Conservation (phyloP, 1,140 invertebrate species). For the Meloidogyne hapla region DNA sequence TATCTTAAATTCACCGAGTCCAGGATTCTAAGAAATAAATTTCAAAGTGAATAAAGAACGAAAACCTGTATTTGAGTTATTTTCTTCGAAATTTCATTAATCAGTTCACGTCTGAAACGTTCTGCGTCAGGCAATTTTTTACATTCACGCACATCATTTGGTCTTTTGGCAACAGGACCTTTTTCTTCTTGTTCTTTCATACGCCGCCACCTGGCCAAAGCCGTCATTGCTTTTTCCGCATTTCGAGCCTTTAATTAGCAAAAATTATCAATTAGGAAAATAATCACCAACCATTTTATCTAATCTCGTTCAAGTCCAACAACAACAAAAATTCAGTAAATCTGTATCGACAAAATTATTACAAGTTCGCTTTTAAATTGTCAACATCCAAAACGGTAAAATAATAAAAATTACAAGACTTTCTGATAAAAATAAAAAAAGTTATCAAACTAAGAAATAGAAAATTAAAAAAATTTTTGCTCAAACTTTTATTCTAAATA, state of each 20-base stretch:
- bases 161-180: conserved; percentile 57
- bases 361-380: not conserved
- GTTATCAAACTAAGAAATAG: too few relatives aligned
- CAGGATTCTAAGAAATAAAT: conserved; percentile 72
- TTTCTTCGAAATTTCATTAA: conserved; percentile 88
- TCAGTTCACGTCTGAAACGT: conserved; percentile 58
- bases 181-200: conserved; percentile 64
- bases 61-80: conserved; percentile 89
- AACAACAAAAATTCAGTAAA: not conserved
- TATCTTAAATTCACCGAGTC: conserved; percentile 94
- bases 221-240: conserved; percentile 64
- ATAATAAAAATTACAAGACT: too few relatives aligned
- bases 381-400: too few relatives aligned
- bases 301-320: not conserved
- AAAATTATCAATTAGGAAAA: too few relatives aligned
- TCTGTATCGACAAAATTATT: too few relatives aligned
- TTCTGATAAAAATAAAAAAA: not conserved
- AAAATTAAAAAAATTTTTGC: not conserved
- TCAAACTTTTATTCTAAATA: not conserved
- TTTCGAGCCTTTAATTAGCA: conserved; percentile 55
- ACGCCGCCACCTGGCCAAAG: conserved; percentile 60
- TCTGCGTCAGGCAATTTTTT: conserved; percentile 53
- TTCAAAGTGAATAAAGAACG: conserved; percentile 20
- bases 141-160: conserved; percentile 57
- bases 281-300: too few relatives aligned